Percentiles rank a stretch among this genome's conserved stretches.
These are phyloP conservation scores for Antechinus stuartii DNA, from an alignment of 2,113 vertebrate genomes.

Conservation along the genomic window DNA sequence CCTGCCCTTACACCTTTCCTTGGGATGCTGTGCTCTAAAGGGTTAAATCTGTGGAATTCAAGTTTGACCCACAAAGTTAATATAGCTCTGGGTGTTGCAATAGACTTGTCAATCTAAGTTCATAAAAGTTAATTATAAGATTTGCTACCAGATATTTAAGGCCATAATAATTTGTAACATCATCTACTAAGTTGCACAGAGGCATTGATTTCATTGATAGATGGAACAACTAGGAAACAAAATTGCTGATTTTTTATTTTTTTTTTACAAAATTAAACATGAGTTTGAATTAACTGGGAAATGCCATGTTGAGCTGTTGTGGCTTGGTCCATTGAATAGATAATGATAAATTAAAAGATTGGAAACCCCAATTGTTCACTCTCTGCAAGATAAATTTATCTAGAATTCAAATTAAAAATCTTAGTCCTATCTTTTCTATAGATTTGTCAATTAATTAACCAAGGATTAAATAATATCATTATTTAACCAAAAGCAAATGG, in stretches of 20 bases:
- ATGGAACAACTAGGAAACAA: neutral
- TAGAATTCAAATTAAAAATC: neutral
- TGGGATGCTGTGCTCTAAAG: neutral
- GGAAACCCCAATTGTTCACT: neutral
- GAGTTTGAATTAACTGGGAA: rapidly evolving
- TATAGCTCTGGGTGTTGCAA: neutral
- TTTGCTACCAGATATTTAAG: neutral
- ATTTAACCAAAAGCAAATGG: neutral
- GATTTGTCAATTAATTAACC: neutral
- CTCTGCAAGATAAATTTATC: neutral
- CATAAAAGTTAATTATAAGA: neutral
- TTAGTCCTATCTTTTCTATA: neutral
- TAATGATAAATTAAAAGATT: neutral
- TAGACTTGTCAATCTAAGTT: neutral
- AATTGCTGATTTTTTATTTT: neutral
- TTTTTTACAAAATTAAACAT: neutral
- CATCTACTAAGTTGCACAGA: neutral
- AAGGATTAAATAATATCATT: neutral
- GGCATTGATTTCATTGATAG: neutral
- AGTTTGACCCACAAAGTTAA: neutral
- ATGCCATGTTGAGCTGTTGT: neutral
- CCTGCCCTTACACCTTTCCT: neutral
- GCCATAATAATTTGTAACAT: neutral
- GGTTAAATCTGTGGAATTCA: neutral
- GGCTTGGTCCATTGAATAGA: neutral